Evolutionary conservation across 2,113 vertebrate genomes (phyloP).

Genomic region (Caracal caracal): DNA sequence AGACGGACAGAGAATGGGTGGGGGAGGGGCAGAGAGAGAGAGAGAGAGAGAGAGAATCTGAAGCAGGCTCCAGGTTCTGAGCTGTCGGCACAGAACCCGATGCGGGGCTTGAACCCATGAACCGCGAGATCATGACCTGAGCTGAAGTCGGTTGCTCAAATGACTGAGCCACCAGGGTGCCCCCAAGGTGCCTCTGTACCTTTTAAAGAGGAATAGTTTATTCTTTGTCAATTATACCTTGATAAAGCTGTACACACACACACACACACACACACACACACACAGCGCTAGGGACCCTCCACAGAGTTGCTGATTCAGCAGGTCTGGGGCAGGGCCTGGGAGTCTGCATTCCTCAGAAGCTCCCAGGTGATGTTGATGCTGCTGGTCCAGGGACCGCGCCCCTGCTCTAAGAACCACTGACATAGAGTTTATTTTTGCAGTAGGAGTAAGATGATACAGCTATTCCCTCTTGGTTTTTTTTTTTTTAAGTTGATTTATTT

Average conservation of each 20-base stretch:
- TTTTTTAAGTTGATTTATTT: no score
- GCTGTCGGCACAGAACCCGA: no score
- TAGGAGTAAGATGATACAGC: rapidly evolving
- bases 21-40: no score
- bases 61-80: no score
- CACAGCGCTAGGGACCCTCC: rapidly evolving
- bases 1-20: no score
- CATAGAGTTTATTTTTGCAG: neutral
- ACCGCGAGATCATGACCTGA: no score
- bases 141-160: no score
- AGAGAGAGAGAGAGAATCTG: no score
- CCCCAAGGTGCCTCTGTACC: neutral
- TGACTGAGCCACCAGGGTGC: no score
- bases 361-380: neutral
- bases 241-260: neutral
- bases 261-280: rapidly evolving
- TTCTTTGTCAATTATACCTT: neutral
- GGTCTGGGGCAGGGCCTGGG: neutral
- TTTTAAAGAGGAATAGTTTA: neutral
- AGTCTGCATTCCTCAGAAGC: neutral
- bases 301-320: neutral
- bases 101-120: rapidly evolving
- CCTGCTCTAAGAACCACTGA: rapidly evolving
- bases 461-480: neutral
- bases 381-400: neutral